Conservation (phyloP, 2,797 vertebrate species). For the Limnodromus scolopaceus region DNA sequence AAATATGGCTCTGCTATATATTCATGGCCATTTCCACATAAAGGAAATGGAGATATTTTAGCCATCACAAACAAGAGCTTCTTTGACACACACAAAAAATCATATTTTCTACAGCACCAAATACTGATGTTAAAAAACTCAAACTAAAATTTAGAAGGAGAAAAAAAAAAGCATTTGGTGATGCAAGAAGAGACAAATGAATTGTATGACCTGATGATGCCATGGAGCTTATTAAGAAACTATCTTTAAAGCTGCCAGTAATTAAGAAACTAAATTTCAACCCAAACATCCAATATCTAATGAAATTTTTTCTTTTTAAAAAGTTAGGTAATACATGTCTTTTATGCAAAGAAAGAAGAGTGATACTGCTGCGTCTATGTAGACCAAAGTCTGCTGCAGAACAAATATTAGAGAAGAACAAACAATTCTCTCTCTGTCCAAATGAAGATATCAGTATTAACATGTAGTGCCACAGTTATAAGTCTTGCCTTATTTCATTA, state of each 20-base stretch:
- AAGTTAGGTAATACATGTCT: slow-evolving; percentile 5
- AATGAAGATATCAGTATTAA: slow-evolving; percentile 89
- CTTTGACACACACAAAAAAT: not conserved
- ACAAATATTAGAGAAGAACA: slow-evolving; percentile 78
- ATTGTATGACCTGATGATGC: not conserved
- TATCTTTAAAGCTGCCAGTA: not conserved
- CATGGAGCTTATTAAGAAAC: not conserved
- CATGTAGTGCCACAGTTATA: slow-evolving; percentile 86
- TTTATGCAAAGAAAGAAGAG: slow-evolving; percentile 66
- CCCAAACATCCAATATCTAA: not conserved
- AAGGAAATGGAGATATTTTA: not conserved
- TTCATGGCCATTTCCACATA: not conserved
- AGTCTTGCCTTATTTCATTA: slow-evolving; percentile 95
- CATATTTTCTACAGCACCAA: not conserved
- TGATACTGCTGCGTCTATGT: slow-evolving; percentile 78
- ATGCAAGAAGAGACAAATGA: not conserved
- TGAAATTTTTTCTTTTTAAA: not conserved
- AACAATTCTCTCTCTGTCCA: slow-evolving; percentile 72
- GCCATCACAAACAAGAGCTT: not conserved
- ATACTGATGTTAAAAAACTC: not conserved
- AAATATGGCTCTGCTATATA: not conserved
- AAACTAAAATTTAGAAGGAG: not conserved
- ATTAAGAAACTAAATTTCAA: not conserved
- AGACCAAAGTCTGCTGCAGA: slow-evolving; percentile 91
- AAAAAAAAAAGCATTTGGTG: not conserved